phyloP scores from a whole-genome alignment of 1,140 invertebrate species.

The Armadillidium nasatum region DNA sequence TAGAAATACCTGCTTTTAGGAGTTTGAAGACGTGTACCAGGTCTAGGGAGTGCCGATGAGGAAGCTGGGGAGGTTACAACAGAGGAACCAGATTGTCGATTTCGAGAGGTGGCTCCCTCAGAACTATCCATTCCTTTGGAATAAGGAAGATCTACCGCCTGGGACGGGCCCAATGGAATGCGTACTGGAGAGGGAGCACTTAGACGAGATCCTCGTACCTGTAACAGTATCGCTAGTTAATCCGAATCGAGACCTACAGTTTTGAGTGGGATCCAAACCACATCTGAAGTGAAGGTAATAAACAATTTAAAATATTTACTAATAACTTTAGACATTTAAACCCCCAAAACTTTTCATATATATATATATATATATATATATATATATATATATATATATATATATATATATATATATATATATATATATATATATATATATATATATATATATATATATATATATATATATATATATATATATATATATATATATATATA shows the following conservation, averaged over 20 bases:
- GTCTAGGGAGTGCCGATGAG: neutral
- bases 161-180: neutral
- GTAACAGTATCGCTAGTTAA: neutral
- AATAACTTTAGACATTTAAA: no score
- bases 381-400: no score
- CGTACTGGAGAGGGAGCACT: neutral
- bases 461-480: no score
- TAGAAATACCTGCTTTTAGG: neutral
- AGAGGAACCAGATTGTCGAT: neutral
- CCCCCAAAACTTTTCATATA: no score
- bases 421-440: no score
- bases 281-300: no score
- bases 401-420: no score
- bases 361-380: no score
- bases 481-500: no score
- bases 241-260: neutral
- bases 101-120: neutral
- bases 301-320: no score
- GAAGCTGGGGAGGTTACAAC: no score
- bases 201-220: neutral
- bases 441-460: no score
- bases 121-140: neutral
- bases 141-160: neutral
- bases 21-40: neutral
- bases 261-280: neutral